Evolutionary conservation across 2,888 invertebrate species (phyloP), one percentile per base, ranked within the genome.

Genomic region (Oligia fasciuncula): DNA sequence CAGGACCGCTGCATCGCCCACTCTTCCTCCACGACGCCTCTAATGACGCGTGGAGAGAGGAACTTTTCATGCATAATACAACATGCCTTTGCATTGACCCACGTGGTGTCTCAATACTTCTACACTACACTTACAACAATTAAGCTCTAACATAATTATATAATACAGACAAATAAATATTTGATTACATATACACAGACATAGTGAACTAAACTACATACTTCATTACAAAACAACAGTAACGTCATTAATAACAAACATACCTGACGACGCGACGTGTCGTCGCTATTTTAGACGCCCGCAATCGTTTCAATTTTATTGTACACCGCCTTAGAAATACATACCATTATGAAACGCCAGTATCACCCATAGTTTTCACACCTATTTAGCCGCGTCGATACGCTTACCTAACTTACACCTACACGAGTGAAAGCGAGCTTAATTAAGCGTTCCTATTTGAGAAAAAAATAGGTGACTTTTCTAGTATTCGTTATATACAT

Each of bases 41-140:
- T 29, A 40, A 43, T 29, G 46, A 49, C 67, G 57, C 11, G 14
- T 57, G 13, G 8, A 29, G 49, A n/a, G n/a, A 29, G n/a, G 17
- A 49, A 76, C 19, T 60, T 63, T 57, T 57, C 82, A 80, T 81
- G 62, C 82, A 76, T 49, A 62, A 35, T 69, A 82, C 68, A 49
- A 73, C 62, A 49, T n/a, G 23, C n/a, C 2, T 14, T 14, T 49
- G 29, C 29, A 43, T 49, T 17, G 49, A 63, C 81, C 40, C 49
- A 57, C 57, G 40, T 68, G 35, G 35, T 43, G 19, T 81, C 17
- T 49, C 29, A 69, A 81, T 49, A 62, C 35, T 74, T 63, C 75
- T 68, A 75, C 54, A 73, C 73, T 66, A 73, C 66, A 66, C 29
- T 68, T 60, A 68, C 23, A 63, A 65, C 68, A 81, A 29, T 57